phyloP scores from a whole-genome alignment of 1,140 invertebrate genomes.

The Drosophila parvula region DNA sequence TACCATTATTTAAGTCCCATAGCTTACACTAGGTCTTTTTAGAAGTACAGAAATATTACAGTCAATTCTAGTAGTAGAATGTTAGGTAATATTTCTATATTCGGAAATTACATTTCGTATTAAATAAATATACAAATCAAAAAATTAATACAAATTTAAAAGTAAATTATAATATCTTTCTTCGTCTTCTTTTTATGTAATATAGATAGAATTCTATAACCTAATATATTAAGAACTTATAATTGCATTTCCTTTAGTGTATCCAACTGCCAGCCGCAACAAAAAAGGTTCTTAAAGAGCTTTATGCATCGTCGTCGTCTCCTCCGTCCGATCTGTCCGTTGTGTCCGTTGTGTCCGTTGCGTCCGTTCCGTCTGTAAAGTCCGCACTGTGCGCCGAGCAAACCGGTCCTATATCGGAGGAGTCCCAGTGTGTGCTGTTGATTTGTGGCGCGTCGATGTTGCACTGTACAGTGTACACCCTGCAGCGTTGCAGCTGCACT shows the following conservation, averaged over 20 bases:
- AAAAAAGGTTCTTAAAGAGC: conserved; percentile 81
- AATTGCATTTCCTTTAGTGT: conserved; percentile 33
- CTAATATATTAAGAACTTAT: not conserved
- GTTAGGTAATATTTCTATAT: not conserved
- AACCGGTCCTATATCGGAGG: conserved; percentile 56
- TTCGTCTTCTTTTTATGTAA: no score
- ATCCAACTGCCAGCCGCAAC: conserved; percentile 53
- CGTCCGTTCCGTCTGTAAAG: conserved; percentile 26
- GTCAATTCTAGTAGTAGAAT: not conserved
- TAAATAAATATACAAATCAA: not conserved
- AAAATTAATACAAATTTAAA: no score
- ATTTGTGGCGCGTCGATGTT: conserved; percentile 67
- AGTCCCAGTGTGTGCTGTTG: conserved; percentile 51
- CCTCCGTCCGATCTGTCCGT: conserved; percentile 10
- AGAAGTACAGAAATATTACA: no score
- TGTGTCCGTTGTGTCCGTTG: conserved; percentile 22
- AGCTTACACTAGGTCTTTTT: no score
- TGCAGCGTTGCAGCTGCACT: conserved; percentile 79
- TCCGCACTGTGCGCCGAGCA: conserved; percentile 23
- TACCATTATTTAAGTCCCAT: not conserved
- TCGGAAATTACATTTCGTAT: not conserved
- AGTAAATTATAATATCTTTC: no score
- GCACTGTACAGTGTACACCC: conserved; percentile 72
- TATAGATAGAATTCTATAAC: no score
- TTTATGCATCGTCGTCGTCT: conserved; percentile 67